Evolutionary conservation across 1,140 invertebrate species (phyloP), one percentile per base, ranked within the genome.

Genomic region (Drosophila bocqueti): DNA sequence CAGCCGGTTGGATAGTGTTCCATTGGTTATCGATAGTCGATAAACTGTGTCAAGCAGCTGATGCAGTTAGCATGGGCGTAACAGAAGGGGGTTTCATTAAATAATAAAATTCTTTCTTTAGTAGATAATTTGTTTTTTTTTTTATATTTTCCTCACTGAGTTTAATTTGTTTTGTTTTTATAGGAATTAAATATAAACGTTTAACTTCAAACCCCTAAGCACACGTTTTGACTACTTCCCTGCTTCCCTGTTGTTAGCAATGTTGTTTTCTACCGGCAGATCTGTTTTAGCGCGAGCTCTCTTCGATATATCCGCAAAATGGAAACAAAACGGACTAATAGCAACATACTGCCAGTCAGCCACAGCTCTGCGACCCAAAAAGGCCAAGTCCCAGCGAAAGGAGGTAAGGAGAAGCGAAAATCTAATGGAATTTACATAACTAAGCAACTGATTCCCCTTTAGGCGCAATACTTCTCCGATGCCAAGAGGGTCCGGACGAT

Each of bases 381-480:
- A 92, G 58, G 38, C 77, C 15, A 92, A 92, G 50, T 92, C 91
- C 0, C 67, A 54, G 6, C 65, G 86, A 7, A 91, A 92, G 36
- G 91, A 92, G 65, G 91, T 90, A 34, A 7, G 9, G 36, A 90
- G 40, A 79, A 92, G 59, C 81, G 77, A 26, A 4, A 5, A 42
- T 45, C 10, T 0, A 24, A 7, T 54, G 4, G 10, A 63, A 18
- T 78, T 81, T 80, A 83, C 45, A 69, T 75, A 87, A 87, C 68
- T 49, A 0, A 16, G 2, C 68, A 42, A 42, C 13, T 34, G 46
- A 45, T 29, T 26, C 4, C 16, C 15, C 24, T 11, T 31, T 1
- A 95, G 94, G 91, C 94, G 0, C 95, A 96, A 92, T 94, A 94
- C 91, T 96, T 96, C 91, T 93, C 96, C 11, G 96, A 97, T 93